Conservation (phyloP, 2,113 vertebrate species). For the Tiliqua scincoides region DNA sequence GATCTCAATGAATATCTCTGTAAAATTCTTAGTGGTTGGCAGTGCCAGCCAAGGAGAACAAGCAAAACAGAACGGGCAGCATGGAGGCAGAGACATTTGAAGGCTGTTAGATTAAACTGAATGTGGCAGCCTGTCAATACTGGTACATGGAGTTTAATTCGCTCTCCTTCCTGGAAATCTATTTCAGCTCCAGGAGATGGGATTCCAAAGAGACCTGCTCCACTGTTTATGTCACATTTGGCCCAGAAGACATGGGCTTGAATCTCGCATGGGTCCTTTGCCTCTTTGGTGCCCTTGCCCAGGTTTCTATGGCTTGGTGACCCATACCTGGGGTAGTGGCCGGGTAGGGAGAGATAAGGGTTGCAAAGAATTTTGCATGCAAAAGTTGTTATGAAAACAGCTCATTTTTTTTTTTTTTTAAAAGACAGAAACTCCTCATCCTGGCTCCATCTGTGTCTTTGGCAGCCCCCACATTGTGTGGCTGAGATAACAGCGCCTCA, state of each 20-base stretch:
- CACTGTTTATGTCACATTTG: neutral
- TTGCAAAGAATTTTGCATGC: too few species aligned
- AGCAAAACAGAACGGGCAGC: too few species aligned
- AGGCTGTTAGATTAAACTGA: too few species aligned
- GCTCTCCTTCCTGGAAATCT: neutral
- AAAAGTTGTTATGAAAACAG: too few species aligned
- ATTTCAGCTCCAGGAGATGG: neutral
- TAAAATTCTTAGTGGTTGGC: neutral
- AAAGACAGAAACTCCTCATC: neutral
- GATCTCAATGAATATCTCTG: neutral
- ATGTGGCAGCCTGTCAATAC: too few species aligned
- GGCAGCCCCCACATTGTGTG: neutral
- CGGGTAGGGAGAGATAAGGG: neutral
- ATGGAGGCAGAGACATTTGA: too few species aligned
- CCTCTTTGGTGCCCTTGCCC: neutral
- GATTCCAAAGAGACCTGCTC: neutral
- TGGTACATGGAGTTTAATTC: too few species aligned
- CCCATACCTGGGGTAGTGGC: neutral
- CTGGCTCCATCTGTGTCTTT: neutral
- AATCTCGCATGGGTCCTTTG: neutral
- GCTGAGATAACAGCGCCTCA: neutral
- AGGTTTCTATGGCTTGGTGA: neutral
- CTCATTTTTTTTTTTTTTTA: neutral
- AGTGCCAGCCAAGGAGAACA: neutral
- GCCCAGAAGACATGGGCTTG: neutral